A percentile compares a stretch with the other conserved stretches of the same genome.
Conservation (phyloP, 2,888 invertebrate species). For the Sussaba pulchella region DNA sequence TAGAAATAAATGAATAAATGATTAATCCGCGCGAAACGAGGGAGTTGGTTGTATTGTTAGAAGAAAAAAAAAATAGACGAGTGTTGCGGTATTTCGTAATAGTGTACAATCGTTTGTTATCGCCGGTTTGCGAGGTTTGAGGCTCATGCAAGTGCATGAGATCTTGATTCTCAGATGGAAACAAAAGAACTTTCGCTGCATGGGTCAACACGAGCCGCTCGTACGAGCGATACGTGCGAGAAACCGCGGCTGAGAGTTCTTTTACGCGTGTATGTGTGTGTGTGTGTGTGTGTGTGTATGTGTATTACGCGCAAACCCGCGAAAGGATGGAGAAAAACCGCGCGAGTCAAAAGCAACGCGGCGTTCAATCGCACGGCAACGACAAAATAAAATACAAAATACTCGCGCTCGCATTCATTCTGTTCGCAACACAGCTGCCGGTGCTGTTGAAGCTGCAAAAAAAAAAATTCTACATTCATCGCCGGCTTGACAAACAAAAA, state of each 20-base stretch:
- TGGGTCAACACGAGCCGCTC: slow-evolving; percentile 74
- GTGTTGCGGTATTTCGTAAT: slow-evolving; percentile 56
- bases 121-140: too few species aligned
- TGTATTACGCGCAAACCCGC: slow-evolving; percentile 21
- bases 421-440: neutral
- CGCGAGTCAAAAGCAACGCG: slow-evolving; percentile 44
- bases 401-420: slow-evolving; percentile 63
- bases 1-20: too few species aligned
- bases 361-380: slow-evolving; percentile 36
- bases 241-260: too few species aligned
- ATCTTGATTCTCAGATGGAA: slow-evolving; percentile 76
- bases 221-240: neutral
- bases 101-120: slow-evolving; percentile 55
- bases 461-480: slow-evolving; percentile 26
- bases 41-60: slow-evolving; percentile 45
- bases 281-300: neutral
- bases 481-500: slow-evolving; percentile 1
- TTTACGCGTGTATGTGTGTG: too few species aligned
- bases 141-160: slow-evolving; percentile 74
- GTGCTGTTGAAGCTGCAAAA: slow-evolving; percentile 1
- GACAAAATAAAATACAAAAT: slow-evolving; percentile 22
- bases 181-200: slow-evolving; percentile 81
- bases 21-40: slow-evolving; percentile 51
- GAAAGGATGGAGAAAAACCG: slow-evolving; percentile 17
- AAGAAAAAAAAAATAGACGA: slow-evolving; percentile 38